phyloP scores from a whole-genome alignment of 2,888 invertebrate genomes.

The Cheilosia pagana region DNA sequence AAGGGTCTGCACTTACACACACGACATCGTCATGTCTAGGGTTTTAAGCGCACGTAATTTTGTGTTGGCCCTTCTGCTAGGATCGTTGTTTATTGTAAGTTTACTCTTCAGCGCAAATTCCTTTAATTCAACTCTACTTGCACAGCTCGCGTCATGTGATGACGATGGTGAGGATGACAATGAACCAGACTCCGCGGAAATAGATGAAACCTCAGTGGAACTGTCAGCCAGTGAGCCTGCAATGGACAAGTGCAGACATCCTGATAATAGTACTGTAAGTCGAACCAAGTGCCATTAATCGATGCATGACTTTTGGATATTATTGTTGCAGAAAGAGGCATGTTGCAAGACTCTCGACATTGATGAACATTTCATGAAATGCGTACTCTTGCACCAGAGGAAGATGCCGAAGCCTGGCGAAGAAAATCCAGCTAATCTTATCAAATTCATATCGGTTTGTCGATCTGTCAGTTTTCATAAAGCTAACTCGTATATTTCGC shows the following conservation, averaged over 20 bases:
- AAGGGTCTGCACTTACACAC: background rate
- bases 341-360: slow-evolving; percentile 67
- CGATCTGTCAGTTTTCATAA: too few species aligned
- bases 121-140: too few species aligned
- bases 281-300: background rate
- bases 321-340: slow-evolving; percentile 5
- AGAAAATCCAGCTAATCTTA: too few species aligned
- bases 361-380: slow-evolving; percentile 76
- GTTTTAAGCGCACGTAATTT: background rate
- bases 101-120: too few species aligned
- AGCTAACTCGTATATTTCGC: too few species aligned
- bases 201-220: background rate
- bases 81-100: slow-evolving; percentile 1
- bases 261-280: background rate
- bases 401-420: too few species aligned
- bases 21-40: slow-evolving; percentile 3
- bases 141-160: slow-evolving; percentile 5
- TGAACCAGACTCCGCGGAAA: background rate
- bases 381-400: slow-evolving; percentile 77
- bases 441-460: too few species aligned
- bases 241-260: background rate
- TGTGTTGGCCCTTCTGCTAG: slow-evolving; percentile 10
- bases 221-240: background rate
- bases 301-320: background rate
- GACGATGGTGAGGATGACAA: background rate